Base-by-base conservation (phyloP, 2,888 invertebrate species). In the Eledona agricola region DNA sequence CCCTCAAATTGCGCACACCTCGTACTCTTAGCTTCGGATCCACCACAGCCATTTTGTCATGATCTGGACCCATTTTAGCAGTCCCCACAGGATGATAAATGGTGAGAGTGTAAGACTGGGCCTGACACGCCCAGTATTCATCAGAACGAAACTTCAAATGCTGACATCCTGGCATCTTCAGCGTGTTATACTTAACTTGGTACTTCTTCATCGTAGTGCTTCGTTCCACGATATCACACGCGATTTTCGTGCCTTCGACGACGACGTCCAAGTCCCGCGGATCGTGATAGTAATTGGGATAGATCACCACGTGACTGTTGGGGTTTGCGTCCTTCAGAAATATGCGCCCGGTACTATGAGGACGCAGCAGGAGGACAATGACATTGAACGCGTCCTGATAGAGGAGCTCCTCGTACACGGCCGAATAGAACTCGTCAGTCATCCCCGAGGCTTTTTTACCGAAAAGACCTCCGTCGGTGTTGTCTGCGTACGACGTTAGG, bases 81-180 rank as follows among this genome's bases (percentile, higher is more conserved):
- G 91, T 91, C 4, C 91, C 89, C 1, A 85, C 85, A 0, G 90
- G 90, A 72, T 92, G 91, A 72, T 90, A 91, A 58, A 91, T 88
- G 0, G 91, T 91, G 66, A 89, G 78, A 0, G 89, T 84, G 72
- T 89, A 89, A 63, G 87, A 86, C 37, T 86, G 78, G 0, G 86
- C 87, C 64, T 87, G 81, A 61, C 93, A 93, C 50, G 83, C 86
- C 81, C 90, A 83, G 68, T 90, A 93, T 34, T 85, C 86, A 60
- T 89, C 87, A 0, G 88, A 87, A 60, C 85, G 79, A 47, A 86
- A 83, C 31, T 79, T 77, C 31, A 83, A 77, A 2, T 82, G 66
- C 1, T 79, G 76, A 64, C 90, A 90, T 12, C 85, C 88, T 6
- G 87, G 86, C 65, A 87, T 84, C 1, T 81, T 78, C 47, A 81